Evolutionary conservation across 2,888 invertebrate species (phyloP).

Genomic region (Monochamus alternatus): DNA sequence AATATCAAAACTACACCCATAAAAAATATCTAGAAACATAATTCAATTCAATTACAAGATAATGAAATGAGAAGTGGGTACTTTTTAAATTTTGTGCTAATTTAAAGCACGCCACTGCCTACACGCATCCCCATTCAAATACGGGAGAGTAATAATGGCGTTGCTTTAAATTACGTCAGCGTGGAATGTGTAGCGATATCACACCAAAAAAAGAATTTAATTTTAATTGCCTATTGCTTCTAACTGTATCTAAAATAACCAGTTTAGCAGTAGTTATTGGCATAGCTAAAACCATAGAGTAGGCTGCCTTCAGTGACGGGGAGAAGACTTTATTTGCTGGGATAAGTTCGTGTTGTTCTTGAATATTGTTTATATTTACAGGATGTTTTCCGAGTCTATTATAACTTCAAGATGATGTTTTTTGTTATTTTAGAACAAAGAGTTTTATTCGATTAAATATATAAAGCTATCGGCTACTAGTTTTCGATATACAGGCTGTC

Average conservation of each 20-base stretch:
- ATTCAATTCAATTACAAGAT: no score
- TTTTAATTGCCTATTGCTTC: conserved; percentile 56
- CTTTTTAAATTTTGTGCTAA: no score
- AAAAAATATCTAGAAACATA: no score
- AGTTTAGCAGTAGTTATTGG: conserved; percentile 49
- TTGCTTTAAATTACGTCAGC: conserved; percentile 33
- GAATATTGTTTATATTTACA: no score
- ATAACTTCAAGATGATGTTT: no score
- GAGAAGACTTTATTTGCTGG: conserved; percentile 10
- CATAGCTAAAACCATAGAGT: not conserved
- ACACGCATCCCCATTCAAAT: conserved; percentile 18
- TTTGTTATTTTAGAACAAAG: no score
- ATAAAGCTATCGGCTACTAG: no score
- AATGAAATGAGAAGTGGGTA: no score
- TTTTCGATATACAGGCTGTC: no score
- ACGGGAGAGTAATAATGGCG: conserved; percentile 16
- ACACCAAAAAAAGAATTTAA: conserved; percentile 47
- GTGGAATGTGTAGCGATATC: conserved; percentile 44
- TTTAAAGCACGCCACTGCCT: conserved; percentile 3
- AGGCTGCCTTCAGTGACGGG: conserved; percentile 10
- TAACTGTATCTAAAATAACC: conserved; percentile 58
- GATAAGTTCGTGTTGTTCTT: not conserved
- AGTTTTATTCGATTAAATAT: no score
- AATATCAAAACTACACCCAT: no score
- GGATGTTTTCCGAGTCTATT: no score